Conservation (phyloP, 2,888 invertebrate genomes). For the Lycocerus yunnanus region DNA sequence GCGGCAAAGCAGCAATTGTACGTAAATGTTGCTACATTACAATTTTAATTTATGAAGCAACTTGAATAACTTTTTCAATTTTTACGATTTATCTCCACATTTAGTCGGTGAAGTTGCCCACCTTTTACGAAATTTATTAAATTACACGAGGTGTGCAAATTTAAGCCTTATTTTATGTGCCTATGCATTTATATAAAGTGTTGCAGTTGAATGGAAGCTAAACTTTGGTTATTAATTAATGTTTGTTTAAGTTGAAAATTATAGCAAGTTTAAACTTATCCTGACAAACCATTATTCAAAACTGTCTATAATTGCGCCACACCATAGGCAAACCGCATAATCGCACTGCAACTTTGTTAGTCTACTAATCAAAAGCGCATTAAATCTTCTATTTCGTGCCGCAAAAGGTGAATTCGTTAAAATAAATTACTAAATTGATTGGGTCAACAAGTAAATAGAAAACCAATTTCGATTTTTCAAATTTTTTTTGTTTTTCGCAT, state of each 20-base stretch:
- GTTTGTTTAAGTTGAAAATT: background rate
- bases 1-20: background rate
- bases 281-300: background rate
- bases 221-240: conserved; percentile 1
- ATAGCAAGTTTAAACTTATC: background rate
- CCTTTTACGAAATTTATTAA: background rate
- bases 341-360: background rate
- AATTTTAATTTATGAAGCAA: background rate
- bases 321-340: conserved; percentile 2
- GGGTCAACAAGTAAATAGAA: background rate
- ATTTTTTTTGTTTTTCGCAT: no score
- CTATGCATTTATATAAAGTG: background rate
- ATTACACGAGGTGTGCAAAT: background rate
- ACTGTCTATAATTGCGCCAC: background rate
- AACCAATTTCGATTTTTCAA: background rate
- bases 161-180: background rate
- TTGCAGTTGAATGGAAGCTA: background rate
- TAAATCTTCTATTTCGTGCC: background rate
- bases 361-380: background rate
- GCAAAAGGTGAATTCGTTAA: background rate
- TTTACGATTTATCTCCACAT: background rate
- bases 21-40: background rate
- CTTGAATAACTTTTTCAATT: background rate
- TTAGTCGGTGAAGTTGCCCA: background rate
- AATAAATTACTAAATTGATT: background rate